Evolutionary conservation across 2,888 invertebrate species (phyloP), one percentile per base, ranked within the genome.

Genomic region (Tanytarsus gracilentus): DNA sequence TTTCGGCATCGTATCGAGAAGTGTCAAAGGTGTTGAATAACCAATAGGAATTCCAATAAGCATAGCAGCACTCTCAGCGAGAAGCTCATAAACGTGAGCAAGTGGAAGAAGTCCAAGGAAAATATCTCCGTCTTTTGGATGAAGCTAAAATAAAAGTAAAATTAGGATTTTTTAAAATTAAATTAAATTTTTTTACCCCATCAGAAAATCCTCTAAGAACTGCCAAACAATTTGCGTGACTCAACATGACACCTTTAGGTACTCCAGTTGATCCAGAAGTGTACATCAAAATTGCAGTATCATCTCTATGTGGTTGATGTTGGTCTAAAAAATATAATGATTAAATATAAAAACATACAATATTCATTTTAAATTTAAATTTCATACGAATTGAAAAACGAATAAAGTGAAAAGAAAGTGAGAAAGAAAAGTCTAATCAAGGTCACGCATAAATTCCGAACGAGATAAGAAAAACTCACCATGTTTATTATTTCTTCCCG

Each of bases 201-300:
- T 91, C 89, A 27, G 86, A 85, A 75, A 87, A 92, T 5, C 86
- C 83, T 71, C 85, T 85, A 69, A 92, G 78, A 23, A 90, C 88
- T 33, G 85, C 78, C 65, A 91, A 78, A 70, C 90, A 83, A 75
- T 92, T 92, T 68, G 81, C 81, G 72, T 92, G 92, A 3, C 88
- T 83, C 29, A 92, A 76, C 18, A 89, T 70, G 11, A 92, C 89
- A 67, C 95, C 96, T 76, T 96, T 96, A 0, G 96, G 96, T 62
- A 88, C 83, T 56, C 96, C 97, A 3, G 98, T 98, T 1, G 96
- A 96, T 5, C 98, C 98, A 66, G 94, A 95, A 2, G 98, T 99
- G 78, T 98, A 99, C 98, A 99, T 99, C 40, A 99, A 86, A 68
- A 99, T 92, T 53, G 98, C 98, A 4, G 86, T 83, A 72, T 98